Percentiles rank a stretch among this genome's conserved stretches.
Evolutionary conservation across 2,113 vertebrate genomes (phyloP).

Genomic region (Strix uralensis): DNA sequence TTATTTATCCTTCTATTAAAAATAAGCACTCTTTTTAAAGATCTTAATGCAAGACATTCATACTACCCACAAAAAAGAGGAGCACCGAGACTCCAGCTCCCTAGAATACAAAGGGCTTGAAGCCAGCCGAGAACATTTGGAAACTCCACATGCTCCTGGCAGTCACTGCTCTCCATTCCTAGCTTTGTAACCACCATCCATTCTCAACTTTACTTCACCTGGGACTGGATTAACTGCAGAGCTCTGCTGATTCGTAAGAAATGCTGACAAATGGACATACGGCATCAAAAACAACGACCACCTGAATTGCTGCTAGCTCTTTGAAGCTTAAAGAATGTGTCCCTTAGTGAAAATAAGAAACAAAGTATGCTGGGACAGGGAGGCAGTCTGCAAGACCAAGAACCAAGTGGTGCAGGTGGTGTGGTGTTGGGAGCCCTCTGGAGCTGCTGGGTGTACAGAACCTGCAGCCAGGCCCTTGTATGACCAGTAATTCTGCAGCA

Average conservation of each 20-base stretch:
- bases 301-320: not conserved
- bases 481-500: not conserved
- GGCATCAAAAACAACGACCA: not conserved
- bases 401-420: not conserved
- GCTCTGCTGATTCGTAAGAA: not conserved
- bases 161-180: not conserved
- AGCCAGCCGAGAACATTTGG: not conserved
- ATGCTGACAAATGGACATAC: not conserved
- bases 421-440: not conserved
- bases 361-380: not conserved
- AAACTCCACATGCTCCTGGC: not conserved
- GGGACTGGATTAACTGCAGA: not conserved
- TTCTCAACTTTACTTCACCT: not conserved
- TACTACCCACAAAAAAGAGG: not conserved
- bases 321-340: not conserved
- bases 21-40: not conserved
- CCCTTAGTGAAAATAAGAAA: not conserved
- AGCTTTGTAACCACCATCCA: not conserved
- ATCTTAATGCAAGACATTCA: not conserved
- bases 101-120: not conserved
- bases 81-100: not conserved
- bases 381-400: rapidly evolving
- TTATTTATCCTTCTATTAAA: not conserved
- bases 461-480: not conserved
- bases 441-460: not conserved